Conservation (phyloP, 2,113 vertebrate species). For the Rhinopithecus roxellana region DNA sequence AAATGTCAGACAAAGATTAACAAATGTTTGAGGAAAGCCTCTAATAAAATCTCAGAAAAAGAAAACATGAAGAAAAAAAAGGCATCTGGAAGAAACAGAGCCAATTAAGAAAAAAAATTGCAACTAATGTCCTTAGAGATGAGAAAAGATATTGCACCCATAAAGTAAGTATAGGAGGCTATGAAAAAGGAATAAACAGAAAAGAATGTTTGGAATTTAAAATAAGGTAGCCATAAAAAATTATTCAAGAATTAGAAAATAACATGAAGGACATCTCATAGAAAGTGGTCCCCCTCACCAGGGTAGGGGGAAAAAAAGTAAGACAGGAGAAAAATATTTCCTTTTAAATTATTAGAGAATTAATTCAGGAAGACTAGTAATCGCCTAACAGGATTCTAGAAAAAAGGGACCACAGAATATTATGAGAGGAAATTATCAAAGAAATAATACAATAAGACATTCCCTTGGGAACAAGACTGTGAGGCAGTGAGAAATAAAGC, state of each 20-base stretch:
- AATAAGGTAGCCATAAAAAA: conserved; percentile 11
- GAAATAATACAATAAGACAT: background rate
- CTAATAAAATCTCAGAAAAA: background rate
- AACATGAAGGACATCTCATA: background rate
- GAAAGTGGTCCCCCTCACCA: background rate
- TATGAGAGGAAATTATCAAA: background rate
- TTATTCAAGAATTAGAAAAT: conserved; percentile 1
- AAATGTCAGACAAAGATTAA: background rate
- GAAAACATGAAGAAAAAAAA: background rate
- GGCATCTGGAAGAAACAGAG: background rate
- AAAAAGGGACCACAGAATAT: background rate
- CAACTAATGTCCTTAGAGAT: background rate
- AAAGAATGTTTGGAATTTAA: conserved; percentile 1
- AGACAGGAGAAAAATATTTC: background rate
- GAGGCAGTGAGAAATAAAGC: background rate
- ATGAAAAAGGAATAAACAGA: background rate
- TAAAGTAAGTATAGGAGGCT: background rate
- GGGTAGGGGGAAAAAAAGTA: background rate
- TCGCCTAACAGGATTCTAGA: background rate
- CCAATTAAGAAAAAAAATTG: background rate
- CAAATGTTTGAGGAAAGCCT: background rate
- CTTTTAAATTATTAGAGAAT: background rate
- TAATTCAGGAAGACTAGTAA: background rate
- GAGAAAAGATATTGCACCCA: background rate
- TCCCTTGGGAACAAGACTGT: background rate